These are phyloP conservation scores for Cerastis rubricosa DNA, from an alignment of 2,888 invertebrate genomes.

Conservation along the genomic window DNA sequence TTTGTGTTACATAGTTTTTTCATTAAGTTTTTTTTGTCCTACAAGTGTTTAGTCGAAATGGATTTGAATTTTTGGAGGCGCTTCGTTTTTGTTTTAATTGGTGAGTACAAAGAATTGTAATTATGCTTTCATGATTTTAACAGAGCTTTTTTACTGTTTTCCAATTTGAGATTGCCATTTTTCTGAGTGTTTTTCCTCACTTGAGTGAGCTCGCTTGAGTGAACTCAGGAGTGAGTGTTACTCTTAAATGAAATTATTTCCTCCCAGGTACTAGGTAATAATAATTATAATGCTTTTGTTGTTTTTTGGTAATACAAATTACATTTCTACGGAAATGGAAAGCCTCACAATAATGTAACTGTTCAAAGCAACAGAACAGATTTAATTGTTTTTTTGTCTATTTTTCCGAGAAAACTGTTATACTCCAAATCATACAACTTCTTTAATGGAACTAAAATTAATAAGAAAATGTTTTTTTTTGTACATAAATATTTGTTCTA, in stretches of 20 bases:
- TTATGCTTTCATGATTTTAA: not conserved
- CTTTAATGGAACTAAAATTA: not conserved
- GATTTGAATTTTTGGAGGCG: slow-evolving; percentile 71
- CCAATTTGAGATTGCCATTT: slow-evolving; percentile 2
- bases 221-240: not conserved
- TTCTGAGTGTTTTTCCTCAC: slow-evolving; percentile 23
- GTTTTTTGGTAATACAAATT: slow-evolving; percentile 11
- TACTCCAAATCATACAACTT: not conserved
- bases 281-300: slow-evolving; percentile 32
- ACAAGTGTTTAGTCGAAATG: slow-evolving; percentile 68
- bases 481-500: not conserved
- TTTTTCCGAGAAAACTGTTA: not conserved
- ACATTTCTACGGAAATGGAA: not conserved
- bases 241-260: slow-evolving; percentile 25
- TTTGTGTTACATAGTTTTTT: slow-evolving; percentile 36
- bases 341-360: not conserved
- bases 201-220: not conserved
- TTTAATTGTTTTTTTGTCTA: not conserved
- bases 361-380: not conserved
- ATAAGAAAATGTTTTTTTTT: not conserved
- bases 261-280: not conserved
- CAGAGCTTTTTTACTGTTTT: not conserved
- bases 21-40: slow-evolving; percentile 9
- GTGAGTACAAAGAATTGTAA: slow-evolving; percentile 68
- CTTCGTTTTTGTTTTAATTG: slow-evolving; percentile 63